Evolutionary conservation across 2,113 vertebrate genomes (phyloP).

Genomic region (Rhodinocichla rosea): DNA sequence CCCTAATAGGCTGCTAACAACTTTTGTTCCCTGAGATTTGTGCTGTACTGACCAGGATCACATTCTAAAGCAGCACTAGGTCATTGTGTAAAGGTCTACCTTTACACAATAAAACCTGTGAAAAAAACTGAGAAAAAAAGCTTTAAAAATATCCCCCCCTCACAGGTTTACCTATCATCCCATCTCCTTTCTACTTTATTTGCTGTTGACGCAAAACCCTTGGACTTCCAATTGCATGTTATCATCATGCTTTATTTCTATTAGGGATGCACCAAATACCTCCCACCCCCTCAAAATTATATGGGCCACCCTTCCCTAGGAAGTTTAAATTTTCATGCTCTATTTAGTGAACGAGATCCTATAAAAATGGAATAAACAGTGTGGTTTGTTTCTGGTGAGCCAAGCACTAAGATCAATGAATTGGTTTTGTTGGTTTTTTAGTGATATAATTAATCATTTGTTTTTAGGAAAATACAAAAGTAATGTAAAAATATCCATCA

Average conservation of each 20-base stretch:
- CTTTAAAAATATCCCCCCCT: neutral
- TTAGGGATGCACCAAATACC: neutral
- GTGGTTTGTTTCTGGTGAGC: neutral
- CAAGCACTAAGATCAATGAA: rapidly evolving
- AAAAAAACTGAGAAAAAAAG: neutral
- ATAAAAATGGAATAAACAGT: neutral
- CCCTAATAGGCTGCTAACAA: neutral
- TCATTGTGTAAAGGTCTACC: too few relatives aligned
- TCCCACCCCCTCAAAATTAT: too few relatives aligned
- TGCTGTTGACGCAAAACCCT: neutral
- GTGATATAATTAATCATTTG: rapidly evolving
- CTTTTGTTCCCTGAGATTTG: constrained; percentile 22
- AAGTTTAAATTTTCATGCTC: neutral
- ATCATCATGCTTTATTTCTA: neutral
- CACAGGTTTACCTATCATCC: neutral
- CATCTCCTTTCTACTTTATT: neutral
- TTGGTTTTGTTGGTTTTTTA: neutral
- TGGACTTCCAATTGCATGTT: neutral
- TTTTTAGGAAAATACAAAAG: neutral
- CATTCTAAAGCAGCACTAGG: neutral
- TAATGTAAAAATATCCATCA: neutral
- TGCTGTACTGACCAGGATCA: neutral
- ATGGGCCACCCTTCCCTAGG: neutral
- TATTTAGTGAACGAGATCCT: neutral
- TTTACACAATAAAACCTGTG: neutral